Percentiles rank a stretch among this genome's conserved stretches.
These are phyloP conservation scores for Cettia cetti DNA, from an alignment of 2,113 vertebrate species.

Conservation along the genomic window DNA sequence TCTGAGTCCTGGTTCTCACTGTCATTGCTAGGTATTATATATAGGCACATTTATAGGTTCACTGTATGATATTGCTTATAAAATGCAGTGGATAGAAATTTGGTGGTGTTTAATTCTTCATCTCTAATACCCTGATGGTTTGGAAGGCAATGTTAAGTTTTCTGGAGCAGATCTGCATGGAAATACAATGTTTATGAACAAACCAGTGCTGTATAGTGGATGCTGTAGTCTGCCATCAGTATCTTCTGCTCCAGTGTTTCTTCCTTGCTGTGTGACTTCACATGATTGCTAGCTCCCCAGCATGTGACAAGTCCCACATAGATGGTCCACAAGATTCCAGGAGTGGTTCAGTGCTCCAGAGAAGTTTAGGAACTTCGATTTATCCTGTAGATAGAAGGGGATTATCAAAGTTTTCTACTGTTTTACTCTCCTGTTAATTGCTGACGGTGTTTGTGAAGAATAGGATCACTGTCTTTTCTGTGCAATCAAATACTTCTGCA, in stretches of 20 bases:
- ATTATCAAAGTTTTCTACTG: constrained; percentile 26
- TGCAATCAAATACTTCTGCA: background rate
- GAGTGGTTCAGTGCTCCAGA: background rate
- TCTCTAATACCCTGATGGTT: background rate
- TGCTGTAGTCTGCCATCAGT: background rate
- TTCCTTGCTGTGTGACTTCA: background rate
- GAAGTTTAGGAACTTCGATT: constrained; percentile 2
- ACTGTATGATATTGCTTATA: background rate
- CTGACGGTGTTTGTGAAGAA: background rate
- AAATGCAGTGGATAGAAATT: background rate
- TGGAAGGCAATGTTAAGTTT: background rate
- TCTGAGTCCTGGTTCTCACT: background rate
- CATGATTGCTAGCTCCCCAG: background rate
- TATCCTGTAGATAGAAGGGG: background rate
- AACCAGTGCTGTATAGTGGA: background rate
- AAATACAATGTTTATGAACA: background rate
- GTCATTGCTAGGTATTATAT: background rate
- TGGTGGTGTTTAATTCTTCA: background rate
- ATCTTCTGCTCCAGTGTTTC: background rate
- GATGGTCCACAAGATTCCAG: background rate
- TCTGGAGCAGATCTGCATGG: background rate
- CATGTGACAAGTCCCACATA: constrained; percentile 20
- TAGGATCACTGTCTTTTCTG: constrained; percentile 13
- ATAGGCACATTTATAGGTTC: background rate
- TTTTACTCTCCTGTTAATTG: background rate